Base-by-base conservation (phyloP, 2,113 vertebrate genomes). In the Burhinus oedicnemus region DNA sequence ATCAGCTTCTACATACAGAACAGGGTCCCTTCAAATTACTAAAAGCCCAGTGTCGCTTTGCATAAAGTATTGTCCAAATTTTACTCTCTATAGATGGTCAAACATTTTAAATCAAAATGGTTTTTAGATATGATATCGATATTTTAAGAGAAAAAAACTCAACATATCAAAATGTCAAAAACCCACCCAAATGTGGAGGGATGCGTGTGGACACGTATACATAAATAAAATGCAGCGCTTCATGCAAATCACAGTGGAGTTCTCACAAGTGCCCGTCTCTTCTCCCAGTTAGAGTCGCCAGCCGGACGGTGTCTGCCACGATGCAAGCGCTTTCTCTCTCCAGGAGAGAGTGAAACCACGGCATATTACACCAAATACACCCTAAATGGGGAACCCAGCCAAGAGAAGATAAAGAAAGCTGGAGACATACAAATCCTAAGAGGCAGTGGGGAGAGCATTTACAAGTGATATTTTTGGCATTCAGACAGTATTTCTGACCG, bases 331-430 rank as follows among this genome's bases (percentile, higher is more conserved):
- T 4, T 38, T 70, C 49, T 40, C 42, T 69, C 38, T 68, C 62
- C 78, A 83, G 45, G 44, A 89, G 30, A 91, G 54, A 89, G 29
- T 22, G 66, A 87, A 65, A 91, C 52, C 54, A 13, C 4, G n/a
- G 62, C 55, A 23, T 29, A n/a, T n/a, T 54, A 89, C 49, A 84
- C 70, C 45, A 87, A 89, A 94, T 87, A 89, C 27, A 90, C 22
- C n/a, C 74, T 47, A 47, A 82, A 44, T 38, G 45, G 29, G 89
- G 83, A 95, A 68, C 4, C 1, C 25, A 72, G 81, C 62, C 95
- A 96, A 72, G 18, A 40, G 45, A 89, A 87, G 91, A 90, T 72
- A 69, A 83, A 87, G 86, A 30, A 83, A 89, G 74, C 40, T 87
- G 91, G 36, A 84, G 76, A 79, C 61, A 79, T 8, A 60, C 9